Evolutionary conservation across 2,797 vertebrate genomes (phyloP).

Genomic region (Epinephelus malabaricus): DNA sequence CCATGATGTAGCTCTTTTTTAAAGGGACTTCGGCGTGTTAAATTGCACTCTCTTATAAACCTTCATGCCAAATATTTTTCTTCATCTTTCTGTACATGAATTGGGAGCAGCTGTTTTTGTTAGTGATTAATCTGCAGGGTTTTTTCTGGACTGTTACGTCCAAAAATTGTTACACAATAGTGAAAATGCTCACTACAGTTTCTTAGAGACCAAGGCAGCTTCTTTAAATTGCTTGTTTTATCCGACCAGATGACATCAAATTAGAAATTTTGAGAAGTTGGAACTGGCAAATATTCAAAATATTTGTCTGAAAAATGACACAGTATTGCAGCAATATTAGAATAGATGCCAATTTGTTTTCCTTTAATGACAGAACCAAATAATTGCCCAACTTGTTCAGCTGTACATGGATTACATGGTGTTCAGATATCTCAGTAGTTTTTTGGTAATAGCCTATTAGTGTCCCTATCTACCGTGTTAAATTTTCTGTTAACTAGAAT

Average conservation of each 20-base stretch:
- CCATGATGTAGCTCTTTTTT: slow-evolving; percentile 1
- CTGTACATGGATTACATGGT: neutral
- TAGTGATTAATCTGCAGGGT: neutral
- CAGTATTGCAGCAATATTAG: neutral
- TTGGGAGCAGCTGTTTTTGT: neutral
- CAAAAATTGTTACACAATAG: neutral
- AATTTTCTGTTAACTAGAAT: neutral
- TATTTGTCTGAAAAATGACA: neutral
- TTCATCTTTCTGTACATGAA: neutral
- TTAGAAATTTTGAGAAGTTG: neutral
- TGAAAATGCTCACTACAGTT: no score
- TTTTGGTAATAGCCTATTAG: neutral
- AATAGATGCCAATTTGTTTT: neutral
- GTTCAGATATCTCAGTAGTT: neutral
- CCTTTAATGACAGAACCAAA: no score
- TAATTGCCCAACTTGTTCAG: neutral
- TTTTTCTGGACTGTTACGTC: neutral
- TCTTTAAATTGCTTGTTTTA: neutral
- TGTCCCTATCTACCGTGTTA: neutral
- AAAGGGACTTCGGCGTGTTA: neutral
- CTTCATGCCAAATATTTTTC: neutral
- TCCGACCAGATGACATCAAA: neutral
- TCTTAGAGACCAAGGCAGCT: neutral
- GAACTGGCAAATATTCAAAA: neutral
- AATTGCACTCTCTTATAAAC: neutral